Percentiles rank a stretch among this genome's conserved stretches.
These are phyloP conservation scores for Rousettus madagascariensis DNA, from an alignment of 2,797 vertebrate genomes.

Conservation along the genomic window DNA sequence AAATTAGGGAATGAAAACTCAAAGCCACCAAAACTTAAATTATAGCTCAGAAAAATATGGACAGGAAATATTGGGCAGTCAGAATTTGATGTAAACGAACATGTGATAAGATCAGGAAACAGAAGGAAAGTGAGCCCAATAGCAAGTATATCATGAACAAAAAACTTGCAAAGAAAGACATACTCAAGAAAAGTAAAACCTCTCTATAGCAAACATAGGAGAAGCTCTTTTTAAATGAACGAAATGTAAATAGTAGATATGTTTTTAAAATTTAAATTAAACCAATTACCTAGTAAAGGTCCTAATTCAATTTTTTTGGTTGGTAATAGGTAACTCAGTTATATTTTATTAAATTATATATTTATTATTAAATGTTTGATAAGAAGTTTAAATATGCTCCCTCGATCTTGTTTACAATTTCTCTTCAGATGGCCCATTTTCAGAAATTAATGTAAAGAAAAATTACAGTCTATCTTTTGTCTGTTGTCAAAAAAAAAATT, in stretches of 20 bases:
- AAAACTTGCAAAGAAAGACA: background rate
- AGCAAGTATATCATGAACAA: conserved; percentile 62
- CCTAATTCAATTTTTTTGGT: conserved; percentile 15
- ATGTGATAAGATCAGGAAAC: conserved; percentile 67
- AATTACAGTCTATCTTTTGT: conserved; percentile 7
- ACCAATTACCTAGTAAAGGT: background rate
- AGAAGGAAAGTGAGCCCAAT: conserved; percentile 72
- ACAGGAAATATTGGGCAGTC: conserved; percentile 26
- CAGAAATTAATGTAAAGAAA: conserved; percentile 47
- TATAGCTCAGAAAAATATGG: conserved; percentile 44
- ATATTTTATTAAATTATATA: conserved; percentile 28
- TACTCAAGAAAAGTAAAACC: background rate
- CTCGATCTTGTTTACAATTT: conserved; percentile 48
- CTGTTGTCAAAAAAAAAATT: conserved; percentile 25
- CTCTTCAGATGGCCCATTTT: background rate
- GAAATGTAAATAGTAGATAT: background rate
- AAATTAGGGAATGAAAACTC: conserved; percentile 49
- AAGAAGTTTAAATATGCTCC: conserved; percentile 1
- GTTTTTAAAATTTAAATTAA: background rate
- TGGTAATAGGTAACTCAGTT: background rate
- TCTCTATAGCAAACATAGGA: background rate
- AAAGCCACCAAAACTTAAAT: conserved; percentile 44
- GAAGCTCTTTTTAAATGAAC: background rate
- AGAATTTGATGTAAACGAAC: conserved; percentile 69
- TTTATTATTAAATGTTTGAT: background rate